Conservation (phyloP, 2,797 vertebrate species). For the Alca torda region DNA sequence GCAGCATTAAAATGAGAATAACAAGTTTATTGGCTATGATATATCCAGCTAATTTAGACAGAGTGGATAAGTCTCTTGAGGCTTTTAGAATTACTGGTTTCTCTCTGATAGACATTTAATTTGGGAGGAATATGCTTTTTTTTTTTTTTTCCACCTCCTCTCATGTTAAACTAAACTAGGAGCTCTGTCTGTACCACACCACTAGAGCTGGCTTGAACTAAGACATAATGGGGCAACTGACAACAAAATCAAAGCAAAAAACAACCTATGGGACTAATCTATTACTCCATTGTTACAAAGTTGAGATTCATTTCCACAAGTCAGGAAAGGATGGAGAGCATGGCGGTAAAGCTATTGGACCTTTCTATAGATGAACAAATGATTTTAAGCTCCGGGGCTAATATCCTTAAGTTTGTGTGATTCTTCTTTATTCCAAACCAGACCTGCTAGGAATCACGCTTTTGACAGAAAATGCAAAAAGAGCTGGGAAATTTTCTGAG, state of each 20-base stretch:
- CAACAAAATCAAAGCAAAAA: background rate
- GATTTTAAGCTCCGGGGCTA: background rate
- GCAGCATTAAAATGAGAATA: background rate
- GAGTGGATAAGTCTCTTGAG: background rate
- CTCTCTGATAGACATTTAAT: background rate
- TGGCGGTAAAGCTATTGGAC: background rate
- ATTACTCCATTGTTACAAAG: background rate
- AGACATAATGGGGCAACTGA: background rate
- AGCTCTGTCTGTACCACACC: background rate
- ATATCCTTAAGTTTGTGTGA: background rate
- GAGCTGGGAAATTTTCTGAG: background rate
- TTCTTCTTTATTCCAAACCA: background rate
- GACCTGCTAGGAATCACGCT: background rate
- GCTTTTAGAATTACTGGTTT: background rate
- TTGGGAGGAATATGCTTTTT: background rate
- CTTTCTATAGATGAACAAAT: background rate
- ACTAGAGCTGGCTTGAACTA: background rate
- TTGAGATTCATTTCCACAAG: background rate
- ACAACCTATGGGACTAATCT: background rate
- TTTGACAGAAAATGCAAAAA: background rate
- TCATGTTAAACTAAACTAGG: background rate
- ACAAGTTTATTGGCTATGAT: background rate
- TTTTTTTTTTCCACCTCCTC: background rate
- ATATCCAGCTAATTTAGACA: background rate
- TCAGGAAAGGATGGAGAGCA: background rate